Base-by-base conservation (phyloP, 2,888 invertebrate species). In the Ferdinandea cuprea region DNA sequence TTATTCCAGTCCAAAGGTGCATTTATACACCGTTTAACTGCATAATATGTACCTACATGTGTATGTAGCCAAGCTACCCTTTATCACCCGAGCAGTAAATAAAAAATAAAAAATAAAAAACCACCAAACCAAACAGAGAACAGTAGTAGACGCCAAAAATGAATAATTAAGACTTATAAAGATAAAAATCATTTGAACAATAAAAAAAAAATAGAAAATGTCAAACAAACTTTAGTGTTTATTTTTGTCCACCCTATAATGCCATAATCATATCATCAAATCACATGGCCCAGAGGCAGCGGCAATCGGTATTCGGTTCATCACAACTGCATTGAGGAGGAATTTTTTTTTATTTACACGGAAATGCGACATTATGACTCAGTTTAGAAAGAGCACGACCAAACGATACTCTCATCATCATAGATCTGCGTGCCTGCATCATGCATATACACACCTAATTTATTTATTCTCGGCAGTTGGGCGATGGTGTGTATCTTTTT, bases 321-420 rank as follows among this genome's bases (percentile, higher is more conserved):
- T 11, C 11, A 6, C 13, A 11, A 13, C 37, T 28, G 65, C 40
- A 65, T 32, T 68, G 37, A 46, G 59, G 30, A 66, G 40, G 48
- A 44, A 19, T 21, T 63, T 25, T 63, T 30, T 58, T 32, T 52
- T 83, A 83, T 83, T 78, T 83, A 78, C 83, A 83, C 83, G 83
- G 83, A 83, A 83, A 83, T 83, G 72, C 72, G 83, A 83, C 73
- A 81, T 83, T 78, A 78, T 83, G 78, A 77, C 78, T 83, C 83
- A 83, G 78, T 73, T 83, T 69, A 59, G 63, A 80, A 61, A 42
- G 52, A 69, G 44, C 65, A 72, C 42, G 35, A 54, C 30, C 54
- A 68, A 28, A n/a, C 13, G 40, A 40, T 56, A 32, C 19, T 59
- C 77, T 25, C 58, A 13, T 56, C 50, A 35, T 56, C 58, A 44